Base-by-base conservation (phyloP, 1,140 invertebrate genomes). In the Alviniconcha marisindica region DNA sequence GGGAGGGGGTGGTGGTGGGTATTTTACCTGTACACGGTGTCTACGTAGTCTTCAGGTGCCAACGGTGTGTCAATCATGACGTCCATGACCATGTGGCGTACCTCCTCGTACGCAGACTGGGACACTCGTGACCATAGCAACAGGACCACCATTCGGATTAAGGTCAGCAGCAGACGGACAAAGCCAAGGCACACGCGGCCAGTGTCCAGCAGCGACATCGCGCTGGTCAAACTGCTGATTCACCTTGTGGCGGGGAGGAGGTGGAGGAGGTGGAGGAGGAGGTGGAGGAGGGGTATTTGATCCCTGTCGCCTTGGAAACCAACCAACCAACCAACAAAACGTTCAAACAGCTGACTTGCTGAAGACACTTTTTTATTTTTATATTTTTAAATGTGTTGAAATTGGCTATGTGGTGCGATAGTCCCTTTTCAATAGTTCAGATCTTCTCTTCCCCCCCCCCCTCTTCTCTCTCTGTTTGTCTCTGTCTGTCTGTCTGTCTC, bases 1-100 rank as follows among this genome's bases (percentile, higher is more conserved):
- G n/a, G n/a, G n/a, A n/a, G n/a, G n/a, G n/a, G n/a, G n/a, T n/a
- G n/a, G n/a, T n/a, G n/a, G n/a, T n/a, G n/a, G n/a, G n/a, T n/a
- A n/a, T 48, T 48, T 48, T 48, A 71, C 69, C 69, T 71, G 36
- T 71, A 71, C 15, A 71, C 24, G 2, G 69, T 71, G 33, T 42
- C 36, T 21, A 40, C 38, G 24, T 71, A 71, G 24, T 71, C 69
- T 21, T 71, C 36, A 18, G 33, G 69, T 21, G 14, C 31, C 33
- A 71, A 21, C 4, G 33, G 3, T 36, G 69, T 71, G 38, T 71
- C 69, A 10, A 18, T 40, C 69, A 71, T 71, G 10, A 71, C 69
- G 1, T 71, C 69, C 10, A 0, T 24, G 33, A 71, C 40, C 69
- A 71, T 71, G 4, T 31, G 7, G 7, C 18, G 2, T 33, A 71